These are phyloP conservation scores for Murina feae DNA, from an alignment of 2,113 vertebrate species.

Conservation along the genomic window DNA sequence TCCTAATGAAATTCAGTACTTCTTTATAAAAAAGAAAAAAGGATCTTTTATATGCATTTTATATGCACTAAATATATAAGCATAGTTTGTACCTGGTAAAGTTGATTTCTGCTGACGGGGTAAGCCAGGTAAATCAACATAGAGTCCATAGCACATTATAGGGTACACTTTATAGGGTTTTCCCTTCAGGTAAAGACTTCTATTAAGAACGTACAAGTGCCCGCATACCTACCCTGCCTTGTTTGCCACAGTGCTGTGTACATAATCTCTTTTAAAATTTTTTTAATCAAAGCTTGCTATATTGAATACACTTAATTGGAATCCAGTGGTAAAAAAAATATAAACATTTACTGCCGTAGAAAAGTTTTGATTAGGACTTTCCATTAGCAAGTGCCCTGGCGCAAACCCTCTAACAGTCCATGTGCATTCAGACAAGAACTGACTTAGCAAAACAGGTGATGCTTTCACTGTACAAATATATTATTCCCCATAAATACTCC, in stretches of 20 bases:
- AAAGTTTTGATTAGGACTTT: constrained; percentile 79
- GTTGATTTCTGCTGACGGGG: constrained; percentile 76
- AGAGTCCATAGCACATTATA: constrained; percentile 75
- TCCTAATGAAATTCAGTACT: constrained; percentile 80
- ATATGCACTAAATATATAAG: constrained; percentile 74
- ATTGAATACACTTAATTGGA: constrained; percentile 84
- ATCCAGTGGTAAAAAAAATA: constrained; percentile 81
- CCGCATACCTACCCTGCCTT: constrained; percentile 71
- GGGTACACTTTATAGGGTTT: constrained; percentile 80
- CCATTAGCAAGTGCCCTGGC: constrained; percentile 76
- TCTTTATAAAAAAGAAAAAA: constrained; percentile 79
- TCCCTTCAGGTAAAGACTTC: constrained; percentile 82
- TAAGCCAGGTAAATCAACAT: constrained; percentile 81
- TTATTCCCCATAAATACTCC: constrained; percentile 82
- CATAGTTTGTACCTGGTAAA: constrained; percentile 77
- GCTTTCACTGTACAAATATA: constrained; percentile 79
- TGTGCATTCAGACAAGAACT: constrained; percentile 78
- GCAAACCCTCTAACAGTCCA: constrained; percentile 74
- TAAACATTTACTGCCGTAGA: constrained; percentile 81
- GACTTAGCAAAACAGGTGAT: constrained; percentile 79
- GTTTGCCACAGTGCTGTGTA: constrained; percentile 78
- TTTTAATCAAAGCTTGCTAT: constrained; percentile 83
- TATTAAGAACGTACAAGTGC: constrained; percentile 79
- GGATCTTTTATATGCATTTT: constrained; percentile 74
- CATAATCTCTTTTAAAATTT: constrained; percentile 75